Base-by-base conservation (phyloP, 2,113 vertebrate species). In the Strix aluco region DNA sequence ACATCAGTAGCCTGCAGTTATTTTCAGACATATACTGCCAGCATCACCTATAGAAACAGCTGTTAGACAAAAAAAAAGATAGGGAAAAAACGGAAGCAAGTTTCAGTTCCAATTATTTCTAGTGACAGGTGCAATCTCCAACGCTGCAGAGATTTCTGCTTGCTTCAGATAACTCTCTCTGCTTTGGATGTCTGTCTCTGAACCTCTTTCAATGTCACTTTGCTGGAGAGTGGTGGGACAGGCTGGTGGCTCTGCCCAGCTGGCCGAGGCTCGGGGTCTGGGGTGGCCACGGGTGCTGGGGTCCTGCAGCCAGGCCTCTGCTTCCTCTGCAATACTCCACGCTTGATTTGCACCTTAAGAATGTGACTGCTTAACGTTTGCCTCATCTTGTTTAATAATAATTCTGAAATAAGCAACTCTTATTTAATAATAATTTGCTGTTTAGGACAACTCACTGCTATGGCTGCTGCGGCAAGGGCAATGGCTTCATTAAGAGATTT, bases 91-190 rank as follows among this genome's bases (percentile, higher is more conserved):
- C 2, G 4, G 87, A 55, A 86, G 65, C 65, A 16, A 89, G 46
- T 54, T 70, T 81, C 70, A 63, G 49, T 47, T 89, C 72, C 81
- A 65, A 6, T 94, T 78, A 89, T 89, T 89, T 86, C 81, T 32
- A 63, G 73, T 91, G 89, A 47, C 65, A 91, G 73, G 77, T 88
- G 73, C 91, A 92, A 81, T 96, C 95, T 94, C 81, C 73, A 95
- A 91, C 84, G 89, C 93, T 74, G 81, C 91, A 94, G 94, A 74
- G 86, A 55, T 83, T 74, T 86, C 91, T 94, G 88, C 81, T 69
- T 17, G 55, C 42, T 77, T 54, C 75, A 78, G 96, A 78, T 90
- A 92, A 88, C 54, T 72, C 47, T 20, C 40, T 65, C 75, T 2
- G 29, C 51, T 63, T 54, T 20, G 65, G 55, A 7, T 71, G 47